Percentiles rank a stretch among this genome's conserved stretches.
phyloP scores from a whole-genome alignment of 2,888 invertebrate genomes.

The Teleogryllus oceanicus region DNA sequence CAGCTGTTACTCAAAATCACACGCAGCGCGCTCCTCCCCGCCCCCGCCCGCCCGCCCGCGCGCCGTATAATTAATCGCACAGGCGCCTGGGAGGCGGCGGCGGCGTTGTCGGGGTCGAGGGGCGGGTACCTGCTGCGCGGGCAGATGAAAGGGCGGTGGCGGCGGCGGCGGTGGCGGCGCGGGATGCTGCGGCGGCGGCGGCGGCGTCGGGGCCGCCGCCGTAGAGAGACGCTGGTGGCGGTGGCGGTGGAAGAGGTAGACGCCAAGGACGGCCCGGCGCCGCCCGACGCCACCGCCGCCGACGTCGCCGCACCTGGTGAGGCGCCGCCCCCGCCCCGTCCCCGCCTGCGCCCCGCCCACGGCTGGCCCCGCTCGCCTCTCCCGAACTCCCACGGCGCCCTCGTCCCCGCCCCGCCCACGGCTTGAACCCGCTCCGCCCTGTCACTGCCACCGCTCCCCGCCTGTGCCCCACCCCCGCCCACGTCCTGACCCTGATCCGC shows the following conservation, averaged over 20 bases:
- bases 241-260: too few relatives aligned
- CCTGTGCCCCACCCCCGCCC: too few relatives aligned
- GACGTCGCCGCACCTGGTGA: too few relatives aligned
- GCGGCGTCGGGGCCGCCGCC: background rate
- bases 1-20: constrained; percentile 18
- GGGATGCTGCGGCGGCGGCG: constrained; percentile 4
- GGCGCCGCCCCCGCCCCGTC: too few relatives aligned
- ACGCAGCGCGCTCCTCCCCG: background rate
- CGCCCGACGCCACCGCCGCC: too few relatives aligned
- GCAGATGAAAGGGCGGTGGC: constrained; percentile 1
- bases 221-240: background rate
- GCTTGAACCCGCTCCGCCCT: too few relatives aligned
- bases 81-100: background rate
- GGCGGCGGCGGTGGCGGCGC: background rate
- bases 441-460: too few relatives aligned
- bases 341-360: too few relatives aligned
- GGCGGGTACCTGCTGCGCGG: background rate
- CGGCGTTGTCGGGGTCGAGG: background rate
- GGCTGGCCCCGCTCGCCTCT: background rate
- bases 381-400: background rate
- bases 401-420: too few relatives aligned
- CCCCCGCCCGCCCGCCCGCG: background rate
- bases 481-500: too few relatives aligned
- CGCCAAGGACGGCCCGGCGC: too few relatives aligned
- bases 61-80: background rate